Base-by-base conservation (phyloP, 2,797 vertebrate species). In the Otus scops region DNA sequence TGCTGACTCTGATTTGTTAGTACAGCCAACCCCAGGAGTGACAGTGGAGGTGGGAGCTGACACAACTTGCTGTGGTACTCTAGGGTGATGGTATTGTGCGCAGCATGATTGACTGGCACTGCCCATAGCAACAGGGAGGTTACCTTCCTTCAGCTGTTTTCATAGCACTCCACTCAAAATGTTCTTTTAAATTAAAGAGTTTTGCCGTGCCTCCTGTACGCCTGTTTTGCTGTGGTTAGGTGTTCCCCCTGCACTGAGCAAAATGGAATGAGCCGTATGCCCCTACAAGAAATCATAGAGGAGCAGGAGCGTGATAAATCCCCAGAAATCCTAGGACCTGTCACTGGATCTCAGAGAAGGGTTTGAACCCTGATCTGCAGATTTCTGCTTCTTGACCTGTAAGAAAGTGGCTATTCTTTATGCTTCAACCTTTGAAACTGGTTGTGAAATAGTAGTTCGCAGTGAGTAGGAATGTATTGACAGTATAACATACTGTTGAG, bases 131-230 rank as follows among this genome's bases (percentile, higher is more conserved):
- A 26, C 38, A 70, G 56, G n/a, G 30, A 88, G 41, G 16, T 50
- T 16, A 9, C 17, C 11, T 36, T 36, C 17, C 51, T 63, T 64
- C 39, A 38, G 17, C 64, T 45, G 9, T 48, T 77, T 50, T 51
- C 32, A 12, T 10, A 41, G 48, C 36, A 50, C 32, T 38, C 30
- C 47, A 45, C 59, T 39, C 48, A 82, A 85, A 81, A 68, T 8
- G 1, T 41, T 41, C 19, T 53, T 57, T 45, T 30, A 30, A 26
- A 45, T 3, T 16, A 23, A 36, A 36, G 30, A 24, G 21, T 20
- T 77, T 23, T 78, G 10, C 53, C 0, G 0, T 50, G 38, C 17
- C 36, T 67, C 39, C 65, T 0, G 0, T 70, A 24, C 0, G 1
- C 43, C 27, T 48, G 9, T 32, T 79, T 38, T 61, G 13, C 14